phyloP scores from a whole-genome alignment of 30 jellyfish, hydroid and myxozoan genomes.

The Aurelia aurita complex sp. Pacific region DNA sequence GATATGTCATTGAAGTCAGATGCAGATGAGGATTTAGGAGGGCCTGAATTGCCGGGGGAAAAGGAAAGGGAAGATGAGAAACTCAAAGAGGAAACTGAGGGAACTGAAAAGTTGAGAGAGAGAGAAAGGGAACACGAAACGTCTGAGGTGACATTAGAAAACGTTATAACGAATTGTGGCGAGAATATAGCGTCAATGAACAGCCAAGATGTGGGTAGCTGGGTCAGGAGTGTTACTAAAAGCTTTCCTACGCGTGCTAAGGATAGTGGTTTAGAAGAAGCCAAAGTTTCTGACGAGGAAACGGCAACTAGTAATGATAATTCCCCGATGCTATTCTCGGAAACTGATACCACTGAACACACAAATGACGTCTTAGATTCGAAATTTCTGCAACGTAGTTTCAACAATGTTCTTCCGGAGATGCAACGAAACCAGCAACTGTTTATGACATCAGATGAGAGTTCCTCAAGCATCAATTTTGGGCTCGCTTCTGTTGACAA shows the following conservation, averaged over 20 bases:
- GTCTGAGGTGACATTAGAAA: not conserved
- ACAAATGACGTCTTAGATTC: constrained; percentile 2
- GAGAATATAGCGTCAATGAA: not conserved
- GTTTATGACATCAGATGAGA: not conserved
- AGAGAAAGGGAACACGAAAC: not conserved
- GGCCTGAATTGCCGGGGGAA: not conserved
- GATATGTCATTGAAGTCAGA: not conserved
- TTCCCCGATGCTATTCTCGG: too few relatives aligned
- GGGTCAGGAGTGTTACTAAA: not conserved
- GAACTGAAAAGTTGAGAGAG: not conserved
- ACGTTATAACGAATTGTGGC: not conserved
- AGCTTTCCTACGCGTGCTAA: not conserved
- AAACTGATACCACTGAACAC: not conserved
- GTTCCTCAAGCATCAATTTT: not conserved
- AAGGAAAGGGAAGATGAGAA: not conserved
- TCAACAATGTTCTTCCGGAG: not conserved
- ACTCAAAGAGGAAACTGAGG: not conserved
- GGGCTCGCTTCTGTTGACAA: not conserved
- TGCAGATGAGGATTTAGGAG: not conserved
- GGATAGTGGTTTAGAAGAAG: not conserved
- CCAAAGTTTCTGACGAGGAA: not conserved
- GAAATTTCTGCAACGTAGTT: constrained; percentile 31
- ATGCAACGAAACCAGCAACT: not conserved
- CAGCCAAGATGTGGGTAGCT: not conserved
- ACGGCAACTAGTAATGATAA: too few relatives aligned